Evolutionary conservation across 2,888 invertebrate species (phyloP), one percentile per base, ranked within the genome.

Genomic region (Pristionchus maxplancki): DNA sequence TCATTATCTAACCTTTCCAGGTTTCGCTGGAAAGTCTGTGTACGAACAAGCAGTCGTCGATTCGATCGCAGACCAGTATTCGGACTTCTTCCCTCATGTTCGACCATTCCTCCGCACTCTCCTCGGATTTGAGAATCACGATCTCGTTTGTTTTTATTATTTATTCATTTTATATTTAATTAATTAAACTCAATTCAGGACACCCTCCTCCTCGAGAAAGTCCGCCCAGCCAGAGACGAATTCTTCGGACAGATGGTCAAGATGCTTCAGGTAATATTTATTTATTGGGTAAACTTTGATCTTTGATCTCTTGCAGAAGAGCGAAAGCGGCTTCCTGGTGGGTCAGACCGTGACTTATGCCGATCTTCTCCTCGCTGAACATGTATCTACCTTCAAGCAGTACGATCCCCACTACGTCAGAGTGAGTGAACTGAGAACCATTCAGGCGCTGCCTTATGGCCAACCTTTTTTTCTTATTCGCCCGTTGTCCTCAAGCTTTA

Each of bases 291-390:
- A 17, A 58, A 3, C 44, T 53, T 20, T 50, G 50, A 81, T 81
- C 71, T 71, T 71, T 67, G 62, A 64, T 71, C 20, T 40, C 9
- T 87, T 34, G 5, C n/a, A 81, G 88, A 20, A 9, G 17, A 88
- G 81, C 81, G 58, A 88, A 40, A 58, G 58, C 40, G 88, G 88
- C 13, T 88, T 88, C 81, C 88, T 88, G 62, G 88, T 88, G 1
- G 88, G 88, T 3, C 48, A 88, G 40, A 58, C 88, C 3, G 88
- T 88, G 17, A 88, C 88, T 8, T 88, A 28, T 17, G 88, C 81
- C 24, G 88, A 88, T 81, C 81, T 88, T 44, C 78, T 88, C 24
- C 78, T 88, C 8, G 88, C 88, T 6, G 88, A 88, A 48, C 88
- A 88, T 62, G 88, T 88, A 15, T 78, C 88, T 34, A 88, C 88